Base-by-base conservation (phyloP, 2,797 vertebrate genomes). In the Margarornis squamiger region DNA sequence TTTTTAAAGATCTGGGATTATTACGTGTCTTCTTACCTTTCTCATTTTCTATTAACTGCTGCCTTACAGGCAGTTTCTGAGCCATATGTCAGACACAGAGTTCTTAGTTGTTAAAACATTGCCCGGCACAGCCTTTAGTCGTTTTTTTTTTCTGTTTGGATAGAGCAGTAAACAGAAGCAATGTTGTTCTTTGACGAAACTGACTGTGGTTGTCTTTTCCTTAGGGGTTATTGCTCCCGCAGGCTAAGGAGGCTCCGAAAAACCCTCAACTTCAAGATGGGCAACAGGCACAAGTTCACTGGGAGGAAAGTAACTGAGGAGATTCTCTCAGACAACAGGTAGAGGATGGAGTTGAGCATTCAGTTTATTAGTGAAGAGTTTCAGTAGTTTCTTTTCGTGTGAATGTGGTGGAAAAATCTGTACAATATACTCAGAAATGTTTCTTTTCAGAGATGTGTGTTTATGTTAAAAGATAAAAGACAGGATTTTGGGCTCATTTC, bases 291-390 rank as follows among this genome's bases (percentile, higher is more conserved):
- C 97, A 99, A 99, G 90, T 99, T 99, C 96, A 98, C 98, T 14
- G 99, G 99, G 62, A 99, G 99, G 96, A 99, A 99, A 98, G 97
- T 99, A n/a, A 99, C 99, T 0, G 98, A 98, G 32, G 99, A 99
- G 85, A 99, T 99, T 92, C 98, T 99, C 23, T 99, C 99, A 55
- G 99, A 99, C 97, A 99, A 97, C 97, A 99, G 99, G 99, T 99
- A 97, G 22, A 24, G 77, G 62, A 11, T 90, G 61, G 63, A 51
- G 54, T 11, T 0, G 13, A 70, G 27, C 17, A 8, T 45, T 79
- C 45, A 15, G 17, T 41, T 1, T 67, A 5, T 36, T 34, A 34
- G 16, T 45, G 26, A 49, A 41, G 26, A 43, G 48, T 38, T 58
- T 34, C 14, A 49, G 30, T 76, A 12, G n/a, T 48, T 73, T 71